Conservation (phyloP, 1,140 invertebrate species). For the Zophobas morio region DNA sequence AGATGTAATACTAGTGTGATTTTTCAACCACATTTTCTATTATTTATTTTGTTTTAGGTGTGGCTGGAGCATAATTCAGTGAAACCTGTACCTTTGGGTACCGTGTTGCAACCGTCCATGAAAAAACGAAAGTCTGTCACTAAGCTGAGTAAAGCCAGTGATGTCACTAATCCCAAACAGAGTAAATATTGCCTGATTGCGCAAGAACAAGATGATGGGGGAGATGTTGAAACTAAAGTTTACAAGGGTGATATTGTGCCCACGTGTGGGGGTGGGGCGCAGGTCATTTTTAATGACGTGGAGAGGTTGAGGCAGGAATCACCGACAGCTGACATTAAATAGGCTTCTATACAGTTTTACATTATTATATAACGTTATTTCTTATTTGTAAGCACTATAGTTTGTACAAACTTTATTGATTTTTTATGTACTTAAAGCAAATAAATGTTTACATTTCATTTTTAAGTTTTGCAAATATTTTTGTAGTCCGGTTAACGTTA, state of each 20-base stretch:
- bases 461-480: too few species aligned
- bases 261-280: slow-evolving; percentile 92
- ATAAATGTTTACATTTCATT: too few species aligned
- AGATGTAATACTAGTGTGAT: neutral
- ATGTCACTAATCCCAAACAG: slow-evolving; percentile 81
- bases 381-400: neutral
- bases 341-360: slow-evolving; percentile 1
- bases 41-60: slow-evolving; percentile 68
- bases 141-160: slow-evolving; percentile 80
- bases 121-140: slow-evolving; percentile 87
- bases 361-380: slow-evolving; percentile 3
- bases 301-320: slow-evolving; percentile 91
- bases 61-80: slow-evolving; percentile 94
- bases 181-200: slow-evolving; percentile 93
- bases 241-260: slow-evolving; percentile 94
- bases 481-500: too few species aligned
- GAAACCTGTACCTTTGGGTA: slow-evolving; percentile 81
- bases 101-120: slow-evolving; percentile 89
- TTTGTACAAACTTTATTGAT: too few species aligned
- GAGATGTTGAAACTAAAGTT: slow-evolving; percentile 92
- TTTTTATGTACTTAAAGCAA: too few species aligned
- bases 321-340: slow-evolving; percentile 69
- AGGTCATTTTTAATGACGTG: slow-evolving; percentile 96
- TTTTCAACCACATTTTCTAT: neutral
- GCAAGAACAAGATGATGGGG: slow-evolving; percentile 91